Conservation (phyloP, 2,888 invertebrate genomes). For the Synanthedon myopaeformis region DNA sequence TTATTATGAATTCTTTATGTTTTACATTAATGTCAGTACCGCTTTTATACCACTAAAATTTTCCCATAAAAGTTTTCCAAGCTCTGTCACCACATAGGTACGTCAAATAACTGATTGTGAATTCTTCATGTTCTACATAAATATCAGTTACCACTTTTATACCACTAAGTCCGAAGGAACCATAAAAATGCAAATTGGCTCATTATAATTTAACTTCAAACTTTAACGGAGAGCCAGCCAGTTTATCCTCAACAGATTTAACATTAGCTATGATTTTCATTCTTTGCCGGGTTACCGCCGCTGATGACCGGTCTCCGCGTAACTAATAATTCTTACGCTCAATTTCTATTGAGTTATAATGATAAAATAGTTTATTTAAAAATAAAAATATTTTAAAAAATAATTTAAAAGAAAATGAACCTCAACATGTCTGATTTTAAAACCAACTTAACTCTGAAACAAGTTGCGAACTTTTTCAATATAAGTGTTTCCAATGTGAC, state of each 20-base stretch:
- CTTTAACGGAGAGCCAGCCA: constrained; percentile 14
- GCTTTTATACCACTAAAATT: no score
- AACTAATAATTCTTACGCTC: neutral
- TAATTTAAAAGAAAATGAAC: constrained; percentile 11
- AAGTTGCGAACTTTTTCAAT: constrained; percentile 30
- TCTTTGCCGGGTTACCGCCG: constrained; percentile 26
- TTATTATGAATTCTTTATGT: no score
- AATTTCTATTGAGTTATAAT: neutral
- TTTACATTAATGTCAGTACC: no score
- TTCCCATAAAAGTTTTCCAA: no score
- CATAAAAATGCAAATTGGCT: constrained; percentile 43
- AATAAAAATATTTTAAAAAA: neutral
- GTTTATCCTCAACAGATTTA: constrained; percentile 30
- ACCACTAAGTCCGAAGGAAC: constrained; percentile 17
- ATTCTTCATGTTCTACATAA: no score
- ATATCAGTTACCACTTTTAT: no score
- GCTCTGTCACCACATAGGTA: no score
- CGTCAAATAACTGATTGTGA: no score
- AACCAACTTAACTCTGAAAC: constrained; percentile 17
- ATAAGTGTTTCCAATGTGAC: constrained; percentile 27
- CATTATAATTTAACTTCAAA: constrained; percentile 35
- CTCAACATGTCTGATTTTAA: constrained; percentile 12
- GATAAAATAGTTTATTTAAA: neutral
- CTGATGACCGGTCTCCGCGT: constrained; percentile 28
- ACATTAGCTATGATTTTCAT: constrained; percentile 35